Evolutionary conservation across 2,888 invertebrate species (phyloP).

Genomic region (Acanthacorydalis orientalis): DNA sequence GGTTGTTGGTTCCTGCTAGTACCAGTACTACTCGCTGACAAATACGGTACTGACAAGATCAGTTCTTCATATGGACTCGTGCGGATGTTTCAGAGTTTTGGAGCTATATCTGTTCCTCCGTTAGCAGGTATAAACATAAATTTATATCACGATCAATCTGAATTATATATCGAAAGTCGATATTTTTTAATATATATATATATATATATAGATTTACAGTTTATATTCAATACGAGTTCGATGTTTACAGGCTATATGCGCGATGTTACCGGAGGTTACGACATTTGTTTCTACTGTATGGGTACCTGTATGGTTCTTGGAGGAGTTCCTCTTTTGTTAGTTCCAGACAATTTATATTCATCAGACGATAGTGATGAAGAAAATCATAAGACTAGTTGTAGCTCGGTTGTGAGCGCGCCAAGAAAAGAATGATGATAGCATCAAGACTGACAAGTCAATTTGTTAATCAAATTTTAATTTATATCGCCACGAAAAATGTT

Average conservation of each 20-base stretch:
- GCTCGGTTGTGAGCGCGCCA: background rate
- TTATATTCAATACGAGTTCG: background rate
- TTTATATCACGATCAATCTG: too few species aligned
- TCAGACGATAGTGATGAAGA: background rate
- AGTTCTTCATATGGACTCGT: slow-evolving; percentile 61
- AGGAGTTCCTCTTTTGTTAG: slow-evolving; percentile 42
- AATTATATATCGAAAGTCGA: too few species aligned
- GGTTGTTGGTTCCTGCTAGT: slow-evolving; percentile 64
- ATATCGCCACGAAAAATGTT: too few species aligned
- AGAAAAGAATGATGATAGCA: too few species aligned
- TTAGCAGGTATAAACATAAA: slow-evolving; percentile 35
- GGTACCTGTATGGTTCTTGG: slow-evolving; percentile 59
- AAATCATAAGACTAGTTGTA: background rate
- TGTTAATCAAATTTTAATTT: too few species aligned
- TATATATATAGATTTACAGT: background rate
- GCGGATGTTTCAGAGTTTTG: slow-evolving; percentile 58
- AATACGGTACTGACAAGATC: slow-evolving; percentile 57
- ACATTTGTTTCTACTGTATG: slow-evolving; percentile 59
- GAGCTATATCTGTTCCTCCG: slow-evolving; percentile 56
- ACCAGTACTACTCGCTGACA: slow-evolving; percentile 53
- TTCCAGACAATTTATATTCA: slow-evolving; percentile 10
- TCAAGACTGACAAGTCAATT: too few species aligned
- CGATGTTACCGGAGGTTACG: slow-evolving; percentile 54
- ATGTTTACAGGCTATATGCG: slow-evolving; percentile 35
- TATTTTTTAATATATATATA: too few species aligned